Evolutionary conservation across 2,888 invertebrate species (phyloP).

Genomic region (Caenorhabditis panamensis): DNA sequence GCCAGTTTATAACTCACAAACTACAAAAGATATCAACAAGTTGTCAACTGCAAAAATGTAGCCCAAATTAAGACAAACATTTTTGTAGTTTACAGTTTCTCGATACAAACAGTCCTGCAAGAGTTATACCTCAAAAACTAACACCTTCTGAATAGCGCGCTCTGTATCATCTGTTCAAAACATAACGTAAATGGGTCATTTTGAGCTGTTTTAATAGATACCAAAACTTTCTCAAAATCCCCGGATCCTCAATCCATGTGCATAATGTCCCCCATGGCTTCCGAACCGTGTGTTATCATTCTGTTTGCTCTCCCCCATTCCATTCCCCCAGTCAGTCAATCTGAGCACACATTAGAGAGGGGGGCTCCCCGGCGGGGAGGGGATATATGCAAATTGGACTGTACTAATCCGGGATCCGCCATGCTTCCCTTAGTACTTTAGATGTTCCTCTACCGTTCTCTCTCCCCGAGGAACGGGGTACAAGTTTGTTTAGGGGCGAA

Average conservation of each 20-base stretch:
- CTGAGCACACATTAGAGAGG: slow-evolving; percentile 51
- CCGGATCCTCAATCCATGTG: background rate
- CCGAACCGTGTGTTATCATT: slow-evolving; percentile 38
- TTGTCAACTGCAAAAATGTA: background rate
- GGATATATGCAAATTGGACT: slow-evolving; percentile 60
- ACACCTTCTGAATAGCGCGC: too few species aligned
- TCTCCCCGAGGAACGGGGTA: too few species aligned
- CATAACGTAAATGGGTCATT: too few species aligned
- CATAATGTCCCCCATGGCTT: slow-evolving; percentile 2
- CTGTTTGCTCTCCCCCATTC: slow-evolving; percentile 44
- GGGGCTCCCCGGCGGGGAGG: background rate
- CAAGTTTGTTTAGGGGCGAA: slow-evolving; percentile 10
- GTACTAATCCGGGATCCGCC: slow-evolving; percentile 41
- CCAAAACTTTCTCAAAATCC: too few species aligned
- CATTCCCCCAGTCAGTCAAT: slow-evolving; percentile 39
- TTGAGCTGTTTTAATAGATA: too few species aligned
- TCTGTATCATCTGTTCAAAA: too few species aligned
- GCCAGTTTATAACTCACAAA: too few species aligned
- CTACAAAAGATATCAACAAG: background rate
- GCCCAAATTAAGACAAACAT: too few species aligned
- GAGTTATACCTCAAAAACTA: too few species aligned
- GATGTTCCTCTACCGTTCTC: too few species aligned
- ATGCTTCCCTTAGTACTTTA: slow-evolving; percentile 17
- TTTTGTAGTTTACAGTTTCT: too few species aligned
- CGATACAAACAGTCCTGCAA: too few species aligned